A percentile compares a stretch with the other conserved stretches of the same genome.
Conservation (phyloP, 1,140 invertebrate genomes). For the Agrilus planipennis region DNA sequence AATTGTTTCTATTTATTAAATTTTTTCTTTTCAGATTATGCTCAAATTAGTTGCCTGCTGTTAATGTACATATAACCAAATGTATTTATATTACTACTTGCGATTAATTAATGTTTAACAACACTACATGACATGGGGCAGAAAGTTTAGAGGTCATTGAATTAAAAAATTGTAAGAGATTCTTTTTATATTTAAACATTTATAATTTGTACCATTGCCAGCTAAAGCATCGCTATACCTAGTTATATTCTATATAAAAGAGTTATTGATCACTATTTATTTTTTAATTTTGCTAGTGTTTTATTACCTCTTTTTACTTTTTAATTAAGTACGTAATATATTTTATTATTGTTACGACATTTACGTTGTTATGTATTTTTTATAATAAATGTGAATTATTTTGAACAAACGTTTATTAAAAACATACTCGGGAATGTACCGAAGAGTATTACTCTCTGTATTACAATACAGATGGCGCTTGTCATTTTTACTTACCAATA, state of each 20-base stretch:
- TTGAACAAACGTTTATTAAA: slow-evolving; percentile 1
- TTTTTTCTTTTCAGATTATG: slow-evolving; percentile 1
- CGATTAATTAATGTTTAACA: neutral
- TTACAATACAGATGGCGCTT: neutral
- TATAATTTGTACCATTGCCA: no score
- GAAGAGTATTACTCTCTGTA: neutral
- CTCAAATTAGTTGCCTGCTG: neutral
- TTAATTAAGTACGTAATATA: slow-evolving; percentile 2
- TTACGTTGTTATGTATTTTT: no score
- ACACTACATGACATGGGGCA: neutral
- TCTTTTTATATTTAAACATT: no score
- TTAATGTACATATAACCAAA: neutral
- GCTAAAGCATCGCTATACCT: no score
- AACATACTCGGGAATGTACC: neutral
- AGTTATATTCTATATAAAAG: no score
- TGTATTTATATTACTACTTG: neutral
- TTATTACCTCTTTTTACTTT: slow-evolving; percentile 1
- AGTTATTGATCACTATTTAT: no score
- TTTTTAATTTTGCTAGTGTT: no score
- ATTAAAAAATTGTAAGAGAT: no score
- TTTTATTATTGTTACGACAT: no score
- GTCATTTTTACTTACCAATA: slow-evolving; percentile 10
- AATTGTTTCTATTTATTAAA: slow-evolving; percentile 3
- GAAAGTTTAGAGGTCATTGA: no score
- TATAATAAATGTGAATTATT: no score